Evolutionary conservation across 2,113 vertebrate species (phyloP).

Genomic region (Gambusia holbrooki): DNA sequence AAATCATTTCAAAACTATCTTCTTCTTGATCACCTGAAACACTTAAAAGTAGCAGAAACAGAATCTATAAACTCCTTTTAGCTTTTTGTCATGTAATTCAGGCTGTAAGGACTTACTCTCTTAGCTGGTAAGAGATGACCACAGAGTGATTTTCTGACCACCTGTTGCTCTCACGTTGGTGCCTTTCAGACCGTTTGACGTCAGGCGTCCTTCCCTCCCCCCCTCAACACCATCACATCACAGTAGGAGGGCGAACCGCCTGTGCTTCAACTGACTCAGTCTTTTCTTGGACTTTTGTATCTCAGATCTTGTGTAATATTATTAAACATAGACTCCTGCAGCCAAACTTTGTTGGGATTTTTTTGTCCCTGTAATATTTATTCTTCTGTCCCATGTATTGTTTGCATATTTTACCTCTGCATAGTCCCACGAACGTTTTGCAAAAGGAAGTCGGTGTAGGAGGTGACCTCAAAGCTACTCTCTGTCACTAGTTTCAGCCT

Average conservation of each 20-base stretch:
- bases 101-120: not conserved
- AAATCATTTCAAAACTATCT: not conserved
- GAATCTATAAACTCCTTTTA: not conserved
- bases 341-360: no score
- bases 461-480: not conserved
- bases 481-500: not conserved
- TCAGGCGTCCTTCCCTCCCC: slow-evolving; percentile 38
- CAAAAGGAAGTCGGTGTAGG: not conserved
- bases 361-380: not conserved
- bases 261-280: slow-evolving; percentile 13
- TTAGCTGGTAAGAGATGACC: slow-evolving; percentile 32
- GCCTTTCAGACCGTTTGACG: slow-evolving; percentile 54
- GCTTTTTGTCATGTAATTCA: slow-evolving; percentile 8
- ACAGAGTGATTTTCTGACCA: slow-evolving; percentile 50
- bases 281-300: not conserved
- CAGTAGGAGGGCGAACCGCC: slow-evolving; percentile 29
- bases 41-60: not conserved
- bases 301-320: not conserved
- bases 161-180: slow-evolving; percentile 55
- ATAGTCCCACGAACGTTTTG: not conserved
- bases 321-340: not conserved
- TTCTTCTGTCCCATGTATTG: no score
- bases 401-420: not conserved
- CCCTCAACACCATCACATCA: slow-evolving; percentile 27
- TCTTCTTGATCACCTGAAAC: not conserved